Conservation (phyloP, 2,113 vertebrate genomes). For the Setophaga kirtlandii region DNA sequence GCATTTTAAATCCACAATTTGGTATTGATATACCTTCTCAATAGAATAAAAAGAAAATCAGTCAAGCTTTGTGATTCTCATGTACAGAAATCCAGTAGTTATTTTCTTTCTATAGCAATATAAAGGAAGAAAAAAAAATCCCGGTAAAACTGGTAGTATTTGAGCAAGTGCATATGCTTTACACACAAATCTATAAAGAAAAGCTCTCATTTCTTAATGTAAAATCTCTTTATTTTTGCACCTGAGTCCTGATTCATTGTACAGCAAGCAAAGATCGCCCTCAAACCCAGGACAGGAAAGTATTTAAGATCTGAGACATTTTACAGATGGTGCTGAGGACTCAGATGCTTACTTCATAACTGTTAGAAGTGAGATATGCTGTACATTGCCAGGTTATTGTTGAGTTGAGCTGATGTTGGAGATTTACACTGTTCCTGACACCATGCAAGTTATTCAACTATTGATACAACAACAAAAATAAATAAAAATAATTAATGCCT, state of each 20-base stretch:
- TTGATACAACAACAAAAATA: neutral
- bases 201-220: neutral
- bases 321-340: neutral
- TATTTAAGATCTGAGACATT: neutral
- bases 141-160: neutral
- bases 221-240: slow-evolving; percentile 25
- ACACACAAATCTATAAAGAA: neutral
- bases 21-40: neutral
- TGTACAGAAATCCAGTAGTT: neutral
- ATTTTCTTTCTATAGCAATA: neutral
- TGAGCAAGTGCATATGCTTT: neutral
- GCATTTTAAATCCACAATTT: neutral
- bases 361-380: neutral
- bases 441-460: neutral
- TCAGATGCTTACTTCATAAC: neutral
- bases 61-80: neutral
- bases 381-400: neutral
- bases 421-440: neutral
- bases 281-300: neutral
- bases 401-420: neutral
- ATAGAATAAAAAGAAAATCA: neutral
- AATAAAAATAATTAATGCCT: neutral
- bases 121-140: neutral
- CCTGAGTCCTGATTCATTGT: neutral
- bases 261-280: neutral